A percentile compares a stretch with the other conserved stretches of the same genome.
Conservation (phyloP, 2,797 vertebrate genomes). For the Alosa sapidissima region DNA sequence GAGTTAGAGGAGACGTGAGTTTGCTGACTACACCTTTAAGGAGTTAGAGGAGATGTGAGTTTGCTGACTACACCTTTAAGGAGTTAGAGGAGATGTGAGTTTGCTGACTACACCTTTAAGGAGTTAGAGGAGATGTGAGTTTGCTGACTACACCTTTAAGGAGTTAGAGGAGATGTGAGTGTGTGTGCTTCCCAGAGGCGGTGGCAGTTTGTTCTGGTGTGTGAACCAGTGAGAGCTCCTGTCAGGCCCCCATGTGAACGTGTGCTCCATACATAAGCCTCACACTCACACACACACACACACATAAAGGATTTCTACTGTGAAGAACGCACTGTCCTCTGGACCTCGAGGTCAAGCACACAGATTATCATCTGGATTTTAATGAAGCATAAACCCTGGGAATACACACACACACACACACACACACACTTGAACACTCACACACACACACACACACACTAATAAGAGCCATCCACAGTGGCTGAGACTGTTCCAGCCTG, state of each 20-base stretch:
- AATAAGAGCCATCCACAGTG: background rate
- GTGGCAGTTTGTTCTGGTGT: background rate
- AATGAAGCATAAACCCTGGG: slow-evolving; percentile 43
- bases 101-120: too few relatives aligned
- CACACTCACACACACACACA: background rate
- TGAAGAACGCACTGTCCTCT: slow-evolving; percentile 59
- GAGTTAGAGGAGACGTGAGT: too few relatives aligned
- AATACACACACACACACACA: slow-evolving; percentile 20
- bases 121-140: too few relatives aligned
- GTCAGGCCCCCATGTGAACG: background rate
- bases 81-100: too few relatives aligned
- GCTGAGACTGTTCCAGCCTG: too few relatives aligned
- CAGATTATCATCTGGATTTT: slow-evolving; percentile 57
- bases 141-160: too few relatives aligned
- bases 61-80: too few relatives aligned
- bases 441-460: slow-evolving; percentile 1
- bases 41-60: too few relatives aligned
- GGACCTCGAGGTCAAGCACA: slow-evolving; percentile 51
- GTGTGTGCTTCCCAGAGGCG: background rate
- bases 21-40: too few relatives aligned
- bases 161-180: too few relatives aligned
- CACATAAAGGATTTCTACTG: slow-evolving; percentile 49
- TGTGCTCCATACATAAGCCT: background rate
- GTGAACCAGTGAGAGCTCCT: background rate
- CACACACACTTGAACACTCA: slow-evolving; percentile 10